phyloP scores from a whole-genome alignment of 1,140 invertebrate genomes.

The Mycetomoellerius zeteki region DNA sequence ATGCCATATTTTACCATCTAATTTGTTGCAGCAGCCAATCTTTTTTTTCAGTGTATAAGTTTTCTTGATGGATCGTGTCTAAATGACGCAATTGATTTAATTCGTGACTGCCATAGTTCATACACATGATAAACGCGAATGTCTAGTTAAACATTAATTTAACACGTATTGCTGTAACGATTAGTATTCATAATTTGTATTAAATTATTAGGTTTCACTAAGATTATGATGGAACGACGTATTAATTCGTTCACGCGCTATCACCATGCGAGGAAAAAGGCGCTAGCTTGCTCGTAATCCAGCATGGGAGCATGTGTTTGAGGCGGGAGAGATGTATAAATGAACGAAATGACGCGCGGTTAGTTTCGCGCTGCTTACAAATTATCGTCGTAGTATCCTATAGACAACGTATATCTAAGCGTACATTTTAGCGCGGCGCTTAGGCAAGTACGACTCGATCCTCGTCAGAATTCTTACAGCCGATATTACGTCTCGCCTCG shows the following conservation, averaged over 20 bases:
- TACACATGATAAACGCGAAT: conserved; percentile 25
- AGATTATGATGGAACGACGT: conserved; percentile 51
- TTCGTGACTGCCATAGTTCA: background rate
- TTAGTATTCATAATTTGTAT: conserved; percentile 56
- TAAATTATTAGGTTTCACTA: conserved; percentile 57
- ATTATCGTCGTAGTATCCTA: conserved; percentile 65
- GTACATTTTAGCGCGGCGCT: conserved; percentile 50
- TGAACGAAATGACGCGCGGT: conserved; percentile 54
- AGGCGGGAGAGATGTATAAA: conserved; percentile 39
- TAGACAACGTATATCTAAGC: conserved; percentile 62
- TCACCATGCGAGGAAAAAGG: conserved; percentile 26
- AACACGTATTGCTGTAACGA: conserved; percentile 16
- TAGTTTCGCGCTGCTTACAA: conserved; percentile 63
- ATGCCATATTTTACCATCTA: no score
- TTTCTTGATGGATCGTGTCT: conserved; percentile 20
- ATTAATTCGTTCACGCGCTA: conserved; percentile 56
- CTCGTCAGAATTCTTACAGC: conserved; percentile 62
- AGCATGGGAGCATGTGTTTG: conserved; percentile 1
- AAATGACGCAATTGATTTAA: conserved; percentile 35
- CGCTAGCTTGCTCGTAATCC: conserved; percentile 39
- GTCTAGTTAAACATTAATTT: conserved; percentile 31
- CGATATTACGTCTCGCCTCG: conserved; percentile 72
- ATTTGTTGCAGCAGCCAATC: no score
- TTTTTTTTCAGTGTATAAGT: background rate
- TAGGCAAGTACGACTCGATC: conserved; percentile 43